Percentiles rank a stretch among this genome's conserved stretches.
These are phyloP conservation scores for Synanthedon vespiformis DNA, from an alignment of 2,888 invertebrate species.

Conservation along the genomic window DNA sequence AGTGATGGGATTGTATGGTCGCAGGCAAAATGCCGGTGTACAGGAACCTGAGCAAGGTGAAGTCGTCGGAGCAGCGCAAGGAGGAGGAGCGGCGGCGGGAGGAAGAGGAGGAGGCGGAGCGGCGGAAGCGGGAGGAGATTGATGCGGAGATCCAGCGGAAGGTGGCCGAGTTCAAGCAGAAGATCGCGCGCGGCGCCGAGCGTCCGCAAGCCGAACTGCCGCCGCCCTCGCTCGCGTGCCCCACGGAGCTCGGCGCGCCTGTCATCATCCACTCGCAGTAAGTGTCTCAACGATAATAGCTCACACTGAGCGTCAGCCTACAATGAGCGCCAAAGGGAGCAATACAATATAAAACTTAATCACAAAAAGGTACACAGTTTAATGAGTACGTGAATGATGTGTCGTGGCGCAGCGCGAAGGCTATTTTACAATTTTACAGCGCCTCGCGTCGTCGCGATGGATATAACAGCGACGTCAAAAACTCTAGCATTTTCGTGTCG, in stretches of 20 bases:
- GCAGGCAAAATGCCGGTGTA: conserved; percentile 82
- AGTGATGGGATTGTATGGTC: not conserved
- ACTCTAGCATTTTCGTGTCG: too few species aligned
- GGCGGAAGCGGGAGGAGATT: conserved; percentile 60
- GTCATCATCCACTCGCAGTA: conserved; percentile 8
- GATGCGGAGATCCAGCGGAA: conserved; percentile 65
- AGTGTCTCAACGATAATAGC: conserved; percentile 6
- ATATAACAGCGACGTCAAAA: too few species aligned
- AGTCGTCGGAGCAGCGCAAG: conserved; percentile 53
- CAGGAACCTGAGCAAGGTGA: conserved; percentile 57
- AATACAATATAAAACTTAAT: too few species aligned
- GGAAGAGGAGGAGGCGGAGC: conserved; percentile 46
- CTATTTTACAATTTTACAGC: too few species aligned
- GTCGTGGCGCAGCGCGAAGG: too few species aligned
- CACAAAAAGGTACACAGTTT: too few species aligned
- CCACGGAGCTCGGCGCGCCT: conserved; percentile 16
- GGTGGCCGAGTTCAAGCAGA: conserved; percentile 63
- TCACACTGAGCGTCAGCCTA: conserved; percentile 5
- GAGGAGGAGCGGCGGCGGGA: conserved; percentile 51
- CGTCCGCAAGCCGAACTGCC: conserved; percentile 24
- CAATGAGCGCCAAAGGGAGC: not conserved
- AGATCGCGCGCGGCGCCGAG: conserved; percentile 53
- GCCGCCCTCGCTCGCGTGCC: conserved; percentile 20
- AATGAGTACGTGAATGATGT: too few species aligned
- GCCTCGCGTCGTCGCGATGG: too few species aligned